Base-by-base conservation (phyloP, 92 coral and sea anemone species). In the Heliopora coerulea region DNA sequence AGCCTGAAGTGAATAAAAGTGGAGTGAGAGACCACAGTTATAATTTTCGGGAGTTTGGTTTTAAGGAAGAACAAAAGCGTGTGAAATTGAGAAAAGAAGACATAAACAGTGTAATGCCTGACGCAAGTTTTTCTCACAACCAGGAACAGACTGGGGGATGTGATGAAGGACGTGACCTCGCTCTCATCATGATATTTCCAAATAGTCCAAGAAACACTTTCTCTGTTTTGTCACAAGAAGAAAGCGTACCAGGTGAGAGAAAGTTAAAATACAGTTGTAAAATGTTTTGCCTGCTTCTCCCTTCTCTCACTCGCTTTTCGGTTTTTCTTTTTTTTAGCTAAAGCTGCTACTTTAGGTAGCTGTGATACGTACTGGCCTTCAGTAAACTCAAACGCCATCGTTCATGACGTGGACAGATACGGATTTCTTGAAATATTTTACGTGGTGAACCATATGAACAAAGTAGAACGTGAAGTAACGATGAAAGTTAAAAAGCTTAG, bases 341-440 rank as follows among this genome's bases (percentile, higher is more conserved):
- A 29, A 12, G 12, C 19, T 15, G 0, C 62, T 5, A 15, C 48
- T 8, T 15, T 29, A 19, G 8, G 1, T 48, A 4, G 37, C 19
- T 70, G 63, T 70, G 52, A 33, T 33, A 70, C 50, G 3, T 40
- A 48, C 11, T 70, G 77, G 62, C 77, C 77, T 54, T 3, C 63
- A 6, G 9, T 70, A 6, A 54, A 52, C 20, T 54, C 77, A 54
- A 70, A 58, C 58, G 63, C 77, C 0, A 27, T 70, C n/a, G 50
- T 52, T 33, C 77, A 25, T 13, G 77, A 70, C 52, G 77, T 59
- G 63, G 77, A 70, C 62, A 54, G 50, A 21, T 62, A 70, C 32
- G 77, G 77, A 9, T 70, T 52, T 41, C 31, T 70, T 1, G 77
- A 70, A 19, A 70, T 70, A 9, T 18, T 30, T 13, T 70, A 70